These are phyloP conservation scores for Lordiphosa collinella DNA, from an alignment of 1,140 invertebrate species.

Conservation along the genomic window DNA sequence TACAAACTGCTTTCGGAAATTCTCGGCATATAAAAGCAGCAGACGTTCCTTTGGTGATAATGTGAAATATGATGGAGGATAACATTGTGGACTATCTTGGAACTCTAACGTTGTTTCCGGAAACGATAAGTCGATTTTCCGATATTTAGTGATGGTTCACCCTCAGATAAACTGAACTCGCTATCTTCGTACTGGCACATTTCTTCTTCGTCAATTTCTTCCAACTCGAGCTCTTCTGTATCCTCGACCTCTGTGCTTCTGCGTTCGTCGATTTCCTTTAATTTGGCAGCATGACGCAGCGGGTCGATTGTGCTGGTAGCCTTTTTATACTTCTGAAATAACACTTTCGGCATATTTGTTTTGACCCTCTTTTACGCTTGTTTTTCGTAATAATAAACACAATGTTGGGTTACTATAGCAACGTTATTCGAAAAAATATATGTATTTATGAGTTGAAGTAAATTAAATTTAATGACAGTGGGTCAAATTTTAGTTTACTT, in stretches of 20 bases:
- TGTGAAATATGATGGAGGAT: conserved; percentile 86
- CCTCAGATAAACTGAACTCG: conserved; percentile 54
- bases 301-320: conserved; percentile 18
- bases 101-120: conserved; percentile 59
- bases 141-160: conserved; percentile 42
- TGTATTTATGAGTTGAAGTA: conserved; percentile 1
- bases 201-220: conserved; percentile 31
- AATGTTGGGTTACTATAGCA: conserved; percentile 35
- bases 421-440: conserved; percentile 21
- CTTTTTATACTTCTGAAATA: conserved; percentile 46
- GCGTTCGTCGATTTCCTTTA: conserved; percentile 46
- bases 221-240: conserved; percentile 7
- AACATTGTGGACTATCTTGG: conserved; percentile 71
- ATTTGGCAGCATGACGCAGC: conserved; percentile 23
- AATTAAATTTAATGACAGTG: conserved; percentile 4
- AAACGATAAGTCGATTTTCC: conserved; percentile 70
- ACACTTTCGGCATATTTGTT: conserved; percentile 41
- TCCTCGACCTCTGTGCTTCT: conserved; percentile 7
- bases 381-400: too few relatives aligned
- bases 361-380: conserved; percentile 15
- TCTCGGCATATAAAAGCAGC: conserved; percentile 88
- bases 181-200: conserved; percentile 23
- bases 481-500: neutral
- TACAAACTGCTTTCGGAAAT: conserved; percentile 89
- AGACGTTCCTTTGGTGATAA: conserved; percentile 89